These are phyloP conservation scores for Vulpes ferrilata DNA, from an alignment of 2,113 vertebrate genomes.

Conservation along the genomic window DNA sequence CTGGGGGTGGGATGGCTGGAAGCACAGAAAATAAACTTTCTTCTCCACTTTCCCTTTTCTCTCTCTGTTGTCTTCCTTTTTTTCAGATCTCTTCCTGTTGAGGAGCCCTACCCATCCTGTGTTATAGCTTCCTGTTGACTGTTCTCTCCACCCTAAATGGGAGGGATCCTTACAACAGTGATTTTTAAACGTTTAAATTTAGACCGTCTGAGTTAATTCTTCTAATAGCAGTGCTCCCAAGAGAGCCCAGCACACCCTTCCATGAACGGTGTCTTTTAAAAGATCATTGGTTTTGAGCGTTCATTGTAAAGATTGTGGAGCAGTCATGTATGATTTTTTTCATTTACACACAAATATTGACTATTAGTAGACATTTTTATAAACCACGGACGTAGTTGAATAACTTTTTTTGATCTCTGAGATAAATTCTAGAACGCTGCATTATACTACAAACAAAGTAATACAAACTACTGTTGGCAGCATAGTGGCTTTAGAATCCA, in stretches of 20 bases:
- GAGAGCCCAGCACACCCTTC: background rate
- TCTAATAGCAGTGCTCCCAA: background rate
- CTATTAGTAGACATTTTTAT: constrained; percentile 18
- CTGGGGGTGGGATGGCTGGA: background rate
- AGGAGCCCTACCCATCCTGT: constrained; percentile 57
- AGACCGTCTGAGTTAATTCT: constrained; percentile 46
- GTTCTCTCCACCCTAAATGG: constrained; percentile 33
- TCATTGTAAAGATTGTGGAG: background rate
- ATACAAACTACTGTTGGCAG: background rate
- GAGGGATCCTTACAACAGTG: constrained; percentile 10
- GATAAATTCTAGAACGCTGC: background rate
- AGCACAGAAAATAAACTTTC: background rate
- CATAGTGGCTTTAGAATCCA: background rate
- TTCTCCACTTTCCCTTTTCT: constrained; percentile 1
- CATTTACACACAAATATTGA: background rate
- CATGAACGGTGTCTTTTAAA: constrained; percentile 21
- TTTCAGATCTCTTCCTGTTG: constrained; percentile 57
- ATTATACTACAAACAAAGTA: background rate
- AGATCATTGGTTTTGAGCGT: background rate
- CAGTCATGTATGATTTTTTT: background rate
- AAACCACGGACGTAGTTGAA: background rate
- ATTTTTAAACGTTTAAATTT: constrained; percentile 59
- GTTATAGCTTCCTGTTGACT: constrained; percentile 57
- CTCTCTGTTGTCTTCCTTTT: background rate
- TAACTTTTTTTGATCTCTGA: background rate